phyloP scores from a whole-genome alignment of 1,140 invertebrate genomes.

The Probaryconus sp. region DNA sequence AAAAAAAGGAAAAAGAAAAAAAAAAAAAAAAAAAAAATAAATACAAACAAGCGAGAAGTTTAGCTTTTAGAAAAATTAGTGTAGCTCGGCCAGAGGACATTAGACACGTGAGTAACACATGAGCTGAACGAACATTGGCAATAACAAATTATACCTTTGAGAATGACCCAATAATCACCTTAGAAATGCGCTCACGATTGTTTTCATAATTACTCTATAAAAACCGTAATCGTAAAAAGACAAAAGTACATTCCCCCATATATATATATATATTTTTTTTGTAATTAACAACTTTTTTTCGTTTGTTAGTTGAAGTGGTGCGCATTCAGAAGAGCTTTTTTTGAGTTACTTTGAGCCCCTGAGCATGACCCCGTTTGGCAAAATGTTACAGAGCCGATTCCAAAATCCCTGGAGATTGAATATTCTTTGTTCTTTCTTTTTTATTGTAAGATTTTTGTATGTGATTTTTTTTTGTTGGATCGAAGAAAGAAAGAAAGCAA shows the following conservation, averaged over 20 bases:
- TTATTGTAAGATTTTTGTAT: slow-evolving; percentile 22
- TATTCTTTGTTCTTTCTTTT: slow-evolving; percentile 48
- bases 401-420: background rate
- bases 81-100: slow-evolving; percentile 54
- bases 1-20: slow-evolving; percentile 4
- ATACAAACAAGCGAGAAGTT: slow-evolving; percentile 39
- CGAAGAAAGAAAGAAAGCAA: slow-evolving; percentile 47
- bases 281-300: too few relatives aligned
- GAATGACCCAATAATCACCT: too few relatives aligned
- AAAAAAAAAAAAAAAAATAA: background rate
- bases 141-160: too few relatives aligned
- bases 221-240: too few relatives aligned
- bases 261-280: too few relatives aligned
- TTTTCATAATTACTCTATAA: too few relatives aligned
- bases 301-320: too few relatives aligned
- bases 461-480: slow-evolving; percentile 15
- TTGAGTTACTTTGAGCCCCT: too few relatives aligned
- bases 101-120: slow-evolving; percentile 56
- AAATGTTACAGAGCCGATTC: too few relatives aligned
- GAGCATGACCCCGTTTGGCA: slow-evolving; percentile 45
- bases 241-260: too few relatives aligned
- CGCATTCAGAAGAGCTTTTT: too few relatives aligned
- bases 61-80: slow-evolving; percentile 61
- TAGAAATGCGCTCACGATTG: too few relatives aligned
- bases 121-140: slow-evolving; percentile 22